phyloP scores from a whole-genome alignment of 2,888 invertebrate species.

The Gymnosoma rotundatum region DNA sequence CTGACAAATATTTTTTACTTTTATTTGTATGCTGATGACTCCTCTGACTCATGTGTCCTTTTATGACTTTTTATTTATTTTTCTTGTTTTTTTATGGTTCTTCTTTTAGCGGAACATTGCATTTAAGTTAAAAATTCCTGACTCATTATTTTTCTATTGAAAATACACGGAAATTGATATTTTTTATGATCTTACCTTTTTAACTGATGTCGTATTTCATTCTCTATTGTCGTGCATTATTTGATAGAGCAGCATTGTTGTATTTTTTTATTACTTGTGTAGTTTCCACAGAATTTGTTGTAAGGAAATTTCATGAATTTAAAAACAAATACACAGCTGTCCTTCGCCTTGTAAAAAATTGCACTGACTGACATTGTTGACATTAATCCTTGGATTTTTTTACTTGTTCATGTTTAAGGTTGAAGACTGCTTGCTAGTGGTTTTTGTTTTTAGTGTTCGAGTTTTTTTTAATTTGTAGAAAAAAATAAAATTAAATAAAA shows the following conservation, averaged over 20 bases:
- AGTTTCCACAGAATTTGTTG: background rate
- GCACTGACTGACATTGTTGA: background rate
- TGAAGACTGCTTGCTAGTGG: no score
- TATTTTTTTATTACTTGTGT: no score
- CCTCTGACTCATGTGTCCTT: slow-evolving; percentile 21
- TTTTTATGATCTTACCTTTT: slow-evolving; percentile 1
- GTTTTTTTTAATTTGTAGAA: no score
- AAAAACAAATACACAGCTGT: background rate
- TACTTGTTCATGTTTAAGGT: no score
- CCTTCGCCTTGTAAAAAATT: background rate
- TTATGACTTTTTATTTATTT: slow-evolving; percentile 2
- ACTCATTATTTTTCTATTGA: no score
- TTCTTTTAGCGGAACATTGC: slow-evolving; percentile 1
- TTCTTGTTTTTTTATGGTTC: background rate
- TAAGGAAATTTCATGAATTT: background rate
- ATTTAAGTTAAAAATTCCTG: no score
- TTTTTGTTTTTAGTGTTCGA: no score
- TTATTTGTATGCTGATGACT: background rate
- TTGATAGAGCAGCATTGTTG: background rate
- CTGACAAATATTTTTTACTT: background rate
- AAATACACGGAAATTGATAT: no score
- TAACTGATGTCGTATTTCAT: background rate
- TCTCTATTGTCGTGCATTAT: background rate
- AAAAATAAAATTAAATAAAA: no score
- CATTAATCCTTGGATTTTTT: background rate